Evolutionary conservation across 2,888 invertebrate species (phyloP).

Genomic region (Parasteatoda lunata): DNA sequence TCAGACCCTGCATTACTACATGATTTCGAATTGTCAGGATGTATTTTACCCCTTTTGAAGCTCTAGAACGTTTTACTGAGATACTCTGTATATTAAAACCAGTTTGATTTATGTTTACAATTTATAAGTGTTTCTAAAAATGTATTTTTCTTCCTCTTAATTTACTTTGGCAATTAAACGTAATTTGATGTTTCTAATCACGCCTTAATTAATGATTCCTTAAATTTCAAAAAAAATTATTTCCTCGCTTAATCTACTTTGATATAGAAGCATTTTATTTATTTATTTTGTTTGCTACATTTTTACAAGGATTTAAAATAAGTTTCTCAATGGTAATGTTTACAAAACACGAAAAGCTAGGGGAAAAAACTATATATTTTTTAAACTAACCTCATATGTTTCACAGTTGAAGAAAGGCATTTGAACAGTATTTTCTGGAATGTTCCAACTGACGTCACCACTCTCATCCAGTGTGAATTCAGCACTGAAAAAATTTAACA

Average conservation of each 20-base stretch:
- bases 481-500: constrained; percentile 73
- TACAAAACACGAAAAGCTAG: no score
- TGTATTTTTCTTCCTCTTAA: no score
- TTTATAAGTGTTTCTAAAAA: no score
- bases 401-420: constrained; percentile 81
- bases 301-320: neutral
- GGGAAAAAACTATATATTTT: neutral
- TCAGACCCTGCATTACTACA: no score
- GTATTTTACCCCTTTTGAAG: no score
- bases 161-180: no score
- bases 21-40: no score
- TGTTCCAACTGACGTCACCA: constrained; percentile 81
- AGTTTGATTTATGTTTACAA: no score
- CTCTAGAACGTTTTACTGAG: no score
- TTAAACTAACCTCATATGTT: constrained; percentile 78
- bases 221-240: neutral
- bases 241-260: neutral
- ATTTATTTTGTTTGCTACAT: neutral
- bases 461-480: constrained; percentile 79
- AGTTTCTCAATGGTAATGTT: no score
- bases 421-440: constrained; percentile 77
- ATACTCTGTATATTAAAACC: no score
- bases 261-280: neutral
- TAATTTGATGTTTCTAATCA: neutral
- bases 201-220: neutral